Conservation (phyloP, 2,888 invertebrate genomes). For the Hirtodrosophila alboralis region DNA sequence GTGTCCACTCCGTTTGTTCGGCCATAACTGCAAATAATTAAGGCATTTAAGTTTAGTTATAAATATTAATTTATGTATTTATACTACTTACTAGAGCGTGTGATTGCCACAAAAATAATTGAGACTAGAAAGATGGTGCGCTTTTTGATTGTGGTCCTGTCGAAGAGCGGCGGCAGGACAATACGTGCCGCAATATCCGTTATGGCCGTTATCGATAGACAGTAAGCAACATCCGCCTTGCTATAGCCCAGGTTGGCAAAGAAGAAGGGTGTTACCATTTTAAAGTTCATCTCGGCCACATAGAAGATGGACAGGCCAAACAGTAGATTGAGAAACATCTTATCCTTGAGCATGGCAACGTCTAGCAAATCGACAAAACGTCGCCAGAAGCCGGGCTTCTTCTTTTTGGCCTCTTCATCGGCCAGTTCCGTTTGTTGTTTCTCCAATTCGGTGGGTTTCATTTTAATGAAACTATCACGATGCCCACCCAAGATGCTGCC, state of each 20-base stretch:
- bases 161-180: slow-evolving; percentile 90
- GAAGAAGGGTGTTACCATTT: slow-evolving; percentile 89
- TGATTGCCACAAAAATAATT: slow-evolving; percentile 88
- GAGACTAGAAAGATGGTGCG: slow-evolving; percentile 90
- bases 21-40: slow-evolving; percentile 86
- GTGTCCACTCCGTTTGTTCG: slow-evolving; percentile 89
- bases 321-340: slow-evolving; percentile 89
- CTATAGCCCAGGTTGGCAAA: slow-evolving; percentile 87
- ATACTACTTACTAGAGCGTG: slow-evolving; percentile 88
- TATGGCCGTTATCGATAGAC: slow-evolving; percentile 90
- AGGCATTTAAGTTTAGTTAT: too few species aligned
- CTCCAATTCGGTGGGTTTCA: slow-evolving; percentile 81
- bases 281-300: slow-evolving; percentile 90
- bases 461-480: slow-evolving; percentile 83
- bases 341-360: slow-evolving; percentile 89
- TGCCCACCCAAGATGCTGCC: slow-evolving; percentile 79
- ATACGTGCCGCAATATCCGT: slow-evolving; percentile 90
- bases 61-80: too few species aligned
- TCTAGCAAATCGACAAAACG: slow-evolving; percentile 88
- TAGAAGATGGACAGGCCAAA: slow-evolving; percentile 90
- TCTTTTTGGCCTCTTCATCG: slow-evolving; percentile 59
- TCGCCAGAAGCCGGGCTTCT: slow-evolving; percentile 85
- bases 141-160: slow-evolving; percentile 88
- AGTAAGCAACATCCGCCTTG: slow-evolving; percentile 89
- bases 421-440: slow-evolving; percentile 60